Conservation (phyloP, 2,113 vertebrate genomes). For the Sylvilagus bachmani region DNA sequence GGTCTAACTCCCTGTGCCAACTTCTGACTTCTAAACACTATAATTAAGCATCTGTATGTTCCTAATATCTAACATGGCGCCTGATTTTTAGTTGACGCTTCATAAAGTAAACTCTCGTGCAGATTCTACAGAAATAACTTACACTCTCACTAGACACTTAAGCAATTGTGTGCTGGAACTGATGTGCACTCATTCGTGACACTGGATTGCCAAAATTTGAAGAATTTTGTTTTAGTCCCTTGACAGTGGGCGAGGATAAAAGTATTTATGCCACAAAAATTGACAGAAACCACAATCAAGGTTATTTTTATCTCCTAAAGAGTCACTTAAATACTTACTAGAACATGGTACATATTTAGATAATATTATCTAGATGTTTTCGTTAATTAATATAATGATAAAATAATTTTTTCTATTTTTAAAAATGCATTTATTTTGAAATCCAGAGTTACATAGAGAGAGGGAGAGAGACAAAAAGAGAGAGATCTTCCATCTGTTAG, state of each 20-base stretch:
- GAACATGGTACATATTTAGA: neutral
- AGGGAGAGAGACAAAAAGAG: too few relatives aligned
- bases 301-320: neutral
- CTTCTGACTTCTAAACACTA: neutral
- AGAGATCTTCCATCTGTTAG: too few relatives aligned
- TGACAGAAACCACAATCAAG: neutral
- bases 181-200: neutral
- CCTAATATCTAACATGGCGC: neutral
- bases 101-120: constrained; percentile 25
- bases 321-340: neutral
- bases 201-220: neutral
- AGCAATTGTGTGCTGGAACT: neutral
- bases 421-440: neutral
- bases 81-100: constrained; percentile 37
- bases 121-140: constrained; percentile 31
- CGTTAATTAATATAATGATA: constrained; percentile 25
- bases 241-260: neutral
- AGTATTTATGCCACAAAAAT: neutral
- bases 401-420: neutral
- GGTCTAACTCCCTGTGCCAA: too few relatives aligned
- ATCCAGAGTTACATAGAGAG: too few relatives aligned
- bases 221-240: neutral
- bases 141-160: neutral
- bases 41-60: constrained; percentile 29
- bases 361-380: neutral